Evolutionary conservation across 2,888 invertebrate genomes (phyloP).

Genomic region (Phaonia tiefii): DNA sequence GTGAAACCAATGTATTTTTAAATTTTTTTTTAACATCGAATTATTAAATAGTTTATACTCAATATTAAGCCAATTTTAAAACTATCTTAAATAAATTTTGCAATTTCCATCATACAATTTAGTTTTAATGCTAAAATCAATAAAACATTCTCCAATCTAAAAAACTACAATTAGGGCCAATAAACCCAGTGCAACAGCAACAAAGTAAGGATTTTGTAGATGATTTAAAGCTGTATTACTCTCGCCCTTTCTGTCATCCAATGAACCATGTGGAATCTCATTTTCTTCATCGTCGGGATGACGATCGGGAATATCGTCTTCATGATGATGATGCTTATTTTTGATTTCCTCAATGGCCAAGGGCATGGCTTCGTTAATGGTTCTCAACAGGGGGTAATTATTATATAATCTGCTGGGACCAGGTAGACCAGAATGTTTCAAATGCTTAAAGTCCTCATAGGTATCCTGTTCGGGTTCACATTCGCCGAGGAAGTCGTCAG

Average conservation of each 20-base stretch:
- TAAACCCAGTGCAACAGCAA: conserved; percentile 34
- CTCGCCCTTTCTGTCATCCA: conserved; percentile 73
- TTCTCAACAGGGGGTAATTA: conserved; percentile 87
- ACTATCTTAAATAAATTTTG: conserved; percentile 19
- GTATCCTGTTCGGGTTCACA: conserved; percentile 82
- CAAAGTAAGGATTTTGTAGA: conserved; percentile 34
- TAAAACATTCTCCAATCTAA: neutral
- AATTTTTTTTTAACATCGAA: too few relatives aligned
- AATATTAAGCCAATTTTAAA: conserved; percentile 29
- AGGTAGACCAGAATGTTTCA: conserved; percentile 47
- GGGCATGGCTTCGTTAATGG: conserved; percentile 86
- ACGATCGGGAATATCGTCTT: conserved; percentile 20
- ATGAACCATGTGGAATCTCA: conserved; percentile 78
- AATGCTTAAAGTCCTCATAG: conserved; percentile 81
- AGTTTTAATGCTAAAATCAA: neutral
- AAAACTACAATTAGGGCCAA: conserved; percentile 42
- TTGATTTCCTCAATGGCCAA: conserved; percentile 81
- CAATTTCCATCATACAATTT: conserved; percentile 12
- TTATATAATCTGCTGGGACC: conserved; percentile 76
- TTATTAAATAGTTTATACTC: neutral
- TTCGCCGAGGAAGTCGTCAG: conserved; percentile 90
- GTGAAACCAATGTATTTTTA: too few relatives aligned
- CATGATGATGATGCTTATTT: conserved; percentile 80
- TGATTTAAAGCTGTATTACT: conserved; percentile 53
- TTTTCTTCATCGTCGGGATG: conserved; percentile 76